A percentile compares a stretch with the other conserved stretches of the same genome.
Evolutionary conservation across 2,797 vertebrate genomes (phyloP).

Genomic region (Notolabrus celidotus): DNA sequence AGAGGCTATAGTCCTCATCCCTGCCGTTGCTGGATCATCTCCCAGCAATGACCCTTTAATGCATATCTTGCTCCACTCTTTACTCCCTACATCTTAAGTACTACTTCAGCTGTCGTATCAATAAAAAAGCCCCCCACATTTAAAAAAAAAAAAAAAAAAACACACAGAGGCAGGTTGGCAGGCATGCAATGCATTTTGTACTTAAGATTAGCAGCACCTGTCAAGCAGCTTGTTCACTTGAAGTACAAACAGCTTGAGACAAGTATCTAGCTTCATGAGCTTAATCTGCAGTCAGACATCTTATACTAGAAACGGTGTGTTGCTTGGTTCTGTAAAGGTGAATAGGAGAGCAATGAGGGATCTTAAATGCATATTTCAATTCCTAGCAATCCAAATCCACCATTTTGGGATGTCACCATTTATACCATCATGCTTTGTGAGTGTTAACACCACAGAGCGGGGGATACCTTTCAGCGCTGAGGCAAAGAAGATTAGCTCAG

Average conservation of each 20-base stretch:
- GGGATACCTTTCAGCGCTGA: slow-evolving; percentile 38
- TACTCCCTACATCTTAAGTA: no score
- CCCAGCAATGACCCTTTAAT: no score
- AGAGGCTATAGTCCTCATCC: no score
- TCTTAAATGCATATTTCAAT: slow-evolving; percentile 25
- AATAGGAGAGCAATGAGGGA: slow-evolving; percentile 14
- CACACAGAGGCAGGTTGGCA: neutral
- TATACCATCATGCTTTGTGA: slow-evolving; percentile 25
- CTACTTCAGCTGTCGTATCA: no score
- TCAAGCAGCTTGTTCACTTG: slow-evolving; percentile 28
- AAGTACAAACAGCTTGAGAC: slow-evolving; percentile 7
- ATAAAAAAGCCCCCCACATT: no score
- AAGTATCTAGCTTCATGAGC: slow-evolving; percentile 14
- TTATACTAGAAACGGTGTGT: slow-evolving; percentile 11
- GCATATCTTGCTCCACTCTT: no score
- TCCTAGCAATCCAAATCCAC: slow-evolving; percentile 7
- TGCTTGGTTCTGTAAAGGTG: slow-evolving; percentile 8
- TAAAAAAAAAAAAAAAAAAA: no score
- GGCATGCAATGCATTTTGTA: slow-evolving; percentile 20
- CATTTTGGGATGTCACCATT: slow-evolving; percentile 42
- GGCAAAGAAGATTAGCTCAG: slow-evolving; percentile 63
- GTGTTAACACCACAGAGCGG: slow-evolving; percentile 2
- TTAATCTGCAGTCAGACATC: slow-evolving; percentile 8
- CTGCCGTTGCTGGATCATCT: no score
- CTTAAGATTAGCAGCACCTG: slow-evolving; percentile 23